A percentile compares a stretch with the other conserved stretches of the same genome.
These are phyloP conservation scores for Chlamydotis undulata DNA, from an alignment of 2,113 vertebrate genomes.

Conservation along the genomic window DNA sequence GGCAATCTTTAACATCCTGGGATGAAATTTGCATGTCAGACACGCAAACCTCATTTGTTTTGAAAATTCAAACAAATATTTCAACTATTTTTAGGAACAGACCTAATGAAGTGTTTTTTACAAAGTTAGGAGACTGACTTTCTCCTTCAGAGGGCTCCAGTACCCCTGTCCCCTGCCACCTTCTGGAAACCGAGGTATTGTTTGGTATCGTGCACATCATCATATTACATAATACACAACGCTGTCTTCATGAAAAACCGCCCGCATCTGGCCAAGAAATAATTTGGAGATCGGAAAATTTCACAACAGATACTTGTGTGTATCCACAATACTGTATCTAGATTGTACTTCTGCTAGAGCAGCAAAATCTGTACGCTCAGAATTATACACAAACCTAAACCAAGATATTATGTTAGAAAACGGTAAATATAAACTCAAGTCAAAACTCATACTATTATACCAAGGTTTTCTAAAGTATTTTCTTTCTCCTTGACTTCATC, in stretches of 20 bases:
- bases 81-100: neutral
- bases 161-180: neutral
- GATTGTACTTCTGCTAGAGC: neutral
- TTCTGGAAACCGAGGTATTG: neutral
- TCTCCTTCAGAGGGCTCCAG: neutral
- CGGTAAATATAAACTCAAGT: neutral
- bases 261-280: neutral
- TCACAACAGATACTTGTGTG: accelerated
- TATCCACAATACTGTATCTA: accelerated
- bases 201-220: neutral
- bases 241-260: neutral
- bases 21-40: neutral
- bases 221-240: accelerated
- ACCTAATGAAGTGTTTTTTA: neutral
- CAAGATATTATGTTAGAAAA: neutral
- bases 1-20: neutral
- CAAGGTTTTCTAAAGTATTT: neutral
- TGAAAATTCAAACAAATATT: constrained; percentile 8
- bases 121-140: neutral
- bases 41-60: constrained; percentile 1
- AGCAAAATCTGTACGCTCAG: neutral
- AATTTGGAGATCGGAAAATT: neutral
- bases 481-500: neutral
- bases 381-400: neutral
- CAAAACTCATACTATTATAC: neutral